Evolutionary conservation across 2,113 vertebrate species (phyloP).

Genomic region (Rafetus swinhoei): DNA sequence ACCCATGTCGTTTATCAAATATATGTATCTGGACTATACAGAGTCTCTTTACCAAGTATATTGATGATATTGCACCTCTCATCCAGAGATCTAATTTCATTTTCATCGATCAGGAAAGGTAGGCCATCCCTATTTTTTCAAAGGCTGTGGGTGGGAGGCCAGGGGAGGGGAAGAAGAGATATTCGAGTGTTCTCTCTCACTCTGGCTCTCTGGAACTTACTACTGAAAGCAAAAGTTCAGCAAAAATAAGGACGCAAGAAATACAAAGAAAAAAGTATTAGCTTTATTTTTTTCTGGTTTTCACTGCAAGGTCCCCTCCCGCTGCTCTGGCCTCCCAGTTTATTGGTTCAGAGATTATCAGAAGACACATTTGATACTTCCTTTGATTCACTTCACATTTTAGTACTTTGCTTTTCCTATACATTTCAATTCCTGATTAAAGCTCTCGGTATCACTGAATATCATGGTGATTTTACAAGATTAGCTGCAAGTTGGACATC

Average conservation of each 20-base stretch:
- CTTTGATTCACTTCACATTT: not conserved
- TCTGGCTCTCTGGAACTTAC: not conserved
- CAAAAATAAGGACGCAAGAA: not conserved
- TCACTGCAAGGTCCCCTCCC: not conserved
- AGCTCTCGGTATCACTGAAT: not conserved
- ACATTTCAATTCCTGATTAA: not conserved
- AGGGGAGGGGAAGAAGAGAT: not conserved
- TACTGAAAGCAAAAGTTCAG: not conserved
- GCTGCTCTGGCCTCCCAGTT: not conserved
- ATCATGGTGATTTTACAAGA: not conserved
- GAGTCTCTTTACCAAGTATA: not conserved
- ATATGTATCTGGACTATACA: not conserved
- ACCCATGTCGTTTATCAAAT: not conserved
- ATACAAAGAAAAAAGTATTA: not conserved
- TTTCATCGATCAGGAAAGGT: not conserved
- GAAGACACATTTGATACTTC: not conserved
- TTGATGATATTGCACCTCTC: not conserved
- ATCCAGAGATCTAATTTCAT: accelerated
- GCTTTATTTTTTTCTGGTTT: not conserved
- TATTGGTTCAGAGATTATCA: not conserved
- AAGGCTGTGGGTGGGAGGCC: not conserved
- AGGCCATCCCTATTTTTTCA: not conserved
- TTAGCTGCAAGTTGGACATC: not conserved
- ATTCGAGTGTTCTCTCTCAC: not conserved
- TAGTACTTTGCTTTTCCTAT: not conserved